These are phyloP conservation scores for Macrobrachium rosenbergii DNA, from an alignment of 1,140 invertebrate genomes.

Conservation along the genomic window DNA sequence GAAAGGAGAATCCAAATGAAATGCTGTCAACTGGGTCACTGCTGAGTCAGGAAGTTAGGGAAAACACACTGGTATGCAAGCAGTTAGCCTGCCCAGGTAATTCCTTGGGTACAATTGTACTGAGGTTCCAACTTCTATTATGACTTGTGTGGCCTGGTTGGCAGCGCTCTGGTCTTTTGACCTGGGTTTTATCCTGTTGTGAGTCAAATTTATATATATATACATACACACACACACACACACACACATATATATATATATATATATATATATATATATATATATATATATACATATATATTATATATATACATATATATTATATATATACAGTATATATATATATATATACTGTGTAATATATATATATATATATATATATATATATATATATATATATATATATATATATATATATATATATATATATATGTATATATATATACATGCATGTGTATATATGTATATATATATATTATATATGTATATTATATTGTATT, in stretches of 20 bases:
- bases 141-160: too few relatives aligned
- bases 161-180: too few relatives aligned
- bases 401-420: slow-evolving; percentile 22
- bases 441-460: slow-evolving; percentile 14
- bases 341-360: slow-evolving; percentile 17
- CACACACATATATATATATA: not conserved
- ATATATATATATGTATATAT: slow-evolving; percentile 27
- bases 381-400: slow-evolving; percentile 19
- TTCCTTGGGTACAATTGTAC: too few relatives aligned
- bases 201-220: not conserved
- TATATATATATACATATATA: slow-evolving; percentile 13
- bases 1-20: too few relatives aligned
- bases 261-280: slow-evolving; percentile 13
- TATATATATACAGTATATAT: not conserved
- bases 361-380: slow-evolving; percentile 11
- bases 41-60: too few relatives aligned
- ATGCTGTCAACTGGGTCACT: too few relatives aligned
- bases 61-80: too few relatives aligned
- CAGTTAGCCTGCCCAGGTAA: too few relatives aligned
- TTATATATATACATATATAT: slow-evolving; percentile 9
- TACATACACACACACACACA: not conserved
- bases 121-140: too few relatives aligned
- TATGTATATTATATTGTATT: not conserved
- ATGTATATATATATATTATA: slow-evolving; percentile 12
- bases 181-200: too few relatives aligned